Evolutionary conservation across 2,797 vertebrate species (phyloP), one percentile per base, ranked within the genome.

Genomic region (Propithecus perrieri): DNA sequence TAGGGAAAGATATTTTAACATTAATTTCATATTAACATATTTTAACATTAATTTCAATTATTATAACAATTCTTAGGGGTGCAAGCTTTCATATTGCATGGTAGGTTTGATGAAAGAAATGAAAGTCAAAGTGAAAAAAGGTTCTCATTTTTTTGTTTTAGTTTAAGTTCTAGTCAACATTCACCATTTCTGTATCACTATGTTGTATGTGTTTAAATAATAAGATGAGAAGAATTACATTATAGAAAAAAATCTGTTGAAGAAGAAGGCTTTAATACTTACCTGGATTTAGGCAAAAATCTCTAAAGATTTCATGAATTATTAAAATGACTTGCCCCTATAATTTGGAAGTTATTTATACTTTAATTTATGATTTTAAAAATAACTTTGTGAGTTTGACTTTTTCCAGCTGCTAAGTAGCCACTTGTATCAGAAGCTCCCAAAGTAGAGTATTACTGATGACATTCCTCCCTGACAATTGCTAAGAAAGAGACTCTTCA

Each of bases 321-420:
- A 78, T 69, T 69, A 33, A 94, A 96, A 75, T 50, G 15, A 33
- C 5, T 74, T 93, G 18, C 8, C 48, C 22, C 24, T 50, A 30
- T 67, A 50, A 85, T 63, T n/a, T 89, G 10, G 22, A 74, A 90
- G 28, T 61, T 38, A 94, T 91, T 84, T 75, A 79, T 46, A 43
- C 11, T 4, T 91, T 87, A 67, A 91, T 30, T 72, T 94, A 79
- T 74, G 14, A 71, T 83, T 91, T 92, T 91, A 93, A 4, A 92
- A 90, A 76, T 55, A 81, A 63, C 14, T 18, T 18, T 63, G 24
- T 71, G 20, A 7, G 61, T 86, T 65, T 93, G 48, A 20, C 3
- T 55, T 65, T 79, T 41, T 53, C 72, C 4, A 69, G 1, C 1
- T 85, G 11, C 18, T 46, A 81, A 79, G 55, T 59, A 75, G 7